Evolutionary conservation across 2,888 invertebrate species (phyloP), one percentile per base, ranked within the genome.

Genomic region (Theodoxus fluviatilis): DNA sequence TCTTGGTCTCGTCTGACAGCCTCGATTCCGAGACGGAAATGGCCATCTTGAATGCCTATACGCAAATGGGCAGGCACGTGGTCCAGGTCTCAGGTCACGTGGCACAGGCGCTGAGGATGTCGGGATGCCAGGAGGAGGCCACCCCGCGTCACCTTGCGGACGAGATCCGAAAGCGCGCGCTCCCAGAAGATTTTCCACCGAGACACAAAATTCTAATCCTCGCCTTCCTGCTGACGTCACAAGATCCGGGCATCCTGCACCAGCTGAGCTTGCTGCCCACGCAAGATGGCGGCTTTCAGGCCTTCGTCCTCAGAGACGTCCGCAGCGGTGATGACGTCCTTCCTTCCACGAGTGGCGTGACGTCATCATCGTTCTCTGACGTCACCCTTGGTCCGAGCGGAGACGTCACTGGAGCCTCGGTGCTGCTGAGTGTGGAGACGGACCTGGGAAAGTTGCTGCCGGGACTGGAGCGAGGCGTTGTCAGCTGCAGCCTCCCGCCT

Each of bases 321-420:
- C 59, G 65, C 57, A 35, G 47, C 25, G 47, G n/a, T n/a, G n/a
- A n/a, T n/a, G n/a, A n/a, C n/a, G n/a, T n/a, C n/a, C n/a, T n/a
- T n/a, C n/a, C n/a, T n/a, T n/a, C n/a, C n/a, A n/a, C n/a, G n/a
- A n/a, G n/a, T 70, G 28, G 65, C 70, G 4, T 55, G 70, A 3
- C 52, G 49, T 28, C 43, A 57, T 40, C 31, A 40, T 12, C 67
- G 25, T 12, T 33, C 55, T 28, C 37, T 52, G 15, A 18, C 33
- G 18, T n/a, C 33, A 35, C 7, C 33, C 3, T 70, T 55, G 12
- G 31, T 35, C 31, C 6, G n/a, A 40, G 22, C 12, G 71, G 69
- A 3, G 55, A 68, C 33, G 49, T n/a, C n/a, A n/a, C 49, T 67
- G 55, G 63, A 18, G 38, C 71, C 25, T 71, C 73, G 1, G 59